Evolutionary conservation across 2,888 invertebrate species (phyloP).

Genomic region (Exephanes ischioxanthus): DNA sequence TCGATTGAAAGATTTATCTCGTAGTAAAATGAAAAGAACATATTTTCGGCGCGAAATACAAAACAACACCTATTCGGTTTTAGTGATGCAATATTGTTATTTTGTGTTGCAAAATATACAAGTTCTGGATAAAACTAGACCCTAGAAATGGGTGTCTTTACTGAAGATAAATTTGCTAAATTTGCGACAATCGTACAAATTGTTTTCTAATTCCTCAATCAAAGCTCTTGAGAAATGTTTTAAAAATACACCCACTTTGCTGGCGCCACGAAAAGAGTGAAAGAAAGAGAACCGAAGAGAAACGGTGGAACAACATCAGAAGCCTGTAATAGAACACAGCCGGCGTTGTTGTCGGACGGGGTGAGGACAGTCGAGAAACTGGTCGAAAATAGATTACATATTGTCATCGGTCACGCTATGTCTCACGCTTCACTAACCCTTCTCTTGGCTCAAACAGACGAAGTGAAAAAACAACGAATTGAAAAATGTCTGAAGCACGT

Average conservation of each 20-base stretch:
- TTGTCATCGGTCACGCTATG: slow-evolving; percentile 18
- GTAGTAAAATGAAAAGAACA: too few species aligned
- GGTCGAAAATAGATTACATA: slow-evolving; percentile 16
- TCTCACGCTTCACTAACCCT: slow-evolving; percentile 11
- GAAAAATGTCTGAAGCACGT: slow-evolving; percentile 9
- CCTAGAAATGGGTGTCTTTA: too few species aligned
- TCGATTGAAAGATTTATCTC: too few species aligned
- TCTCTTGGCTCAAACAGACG: background rate
- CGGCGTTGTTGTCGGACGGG: slow-evolving; percentile 7
- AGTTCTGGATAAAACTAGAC: too few species aligned
- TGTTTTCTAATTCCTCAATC: background rate
- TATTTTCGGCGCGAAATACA: too few species aligned
- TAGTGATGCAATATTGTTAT: too few species aligned
- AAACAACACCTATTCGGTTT: too few species aligned
- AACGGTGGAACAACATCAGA: slow-evolving; percentile 4
- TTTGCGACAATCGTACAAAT: too few species aligned
- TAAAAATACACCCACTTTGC: background rate
- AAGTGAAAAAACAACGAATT: background rate
- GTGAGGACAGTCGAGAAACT: background rate
- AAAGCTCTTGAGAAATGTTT: background rate
- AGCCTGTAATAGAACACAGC: slow-evolving; percentile 13
- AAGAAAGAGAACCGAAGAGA: background rate
- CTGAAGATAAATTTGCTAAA: too few species aligned
- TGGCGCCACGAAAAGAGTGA: background rate
- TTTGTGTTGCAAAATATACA: too few species aligned